phyloP scores from a whole-genome alignment of 2,113 vertebrate species.

The Melospiza georgiana region DNA sequence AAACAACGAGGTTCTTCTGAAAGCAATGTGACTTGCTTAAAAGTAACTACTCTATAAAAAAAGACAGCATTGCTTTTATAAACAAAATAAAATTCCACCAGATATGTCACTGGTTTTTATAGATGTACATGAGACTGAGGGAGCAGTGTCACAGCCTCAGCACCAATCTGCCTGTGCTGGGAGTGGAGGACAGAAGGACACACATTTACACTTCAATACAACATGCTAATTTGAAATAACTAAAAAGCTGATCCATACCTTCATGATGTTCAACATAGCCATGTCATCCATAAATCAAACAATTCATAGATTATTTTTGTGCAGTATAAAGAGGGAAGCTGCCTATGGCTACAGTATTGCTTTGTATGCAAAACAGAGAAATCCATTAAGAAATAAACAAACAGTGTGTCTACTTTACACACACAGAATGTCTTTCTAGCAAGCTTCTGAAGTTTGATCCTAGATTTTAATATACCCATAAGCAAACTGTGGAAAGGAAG shows the following conservation, averaged over 20 bases:
- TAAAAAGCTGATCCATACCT: background rate
- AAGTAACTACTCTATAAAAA: background rate
- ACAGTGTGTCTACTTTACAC: background rate
- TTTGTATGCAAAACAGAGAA: background rate
- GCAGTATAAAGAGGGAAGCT: background rate
- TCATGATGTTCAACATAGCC: background rate
- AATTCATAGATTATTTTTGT: background rate
- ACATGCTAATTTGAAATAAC: background rate
- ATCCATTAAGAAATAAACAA: background rate
- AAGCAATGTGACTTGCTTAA: background rate
- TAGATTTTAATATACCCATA: background rate
- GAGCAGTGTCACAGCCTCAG: background rate
- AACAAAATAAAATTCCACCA: background rate
- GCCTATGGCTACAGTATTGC: background rate
- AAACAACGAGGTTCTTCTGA: background rate
- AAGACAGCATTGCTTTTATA: background rate
- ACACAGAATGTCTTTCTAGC: background rate
- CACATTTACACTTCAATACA: background rate
- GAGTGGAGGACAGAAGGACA: background rate
- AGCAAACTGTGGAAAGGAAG: slow-evolving; percentile 1
- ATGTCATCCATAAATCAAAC: background rate
- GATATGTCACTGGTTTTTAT: accelerated
- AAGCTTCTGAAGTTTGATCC: background rate
- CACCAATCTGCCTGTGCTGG: background rate
- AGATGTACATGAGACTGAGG: background rate